These are phyloP conservation scores for Astreopora myriophthalma DNA, from an alignment of 64 coral and sea anemone species.

Conservation along the genomic window DNA sequence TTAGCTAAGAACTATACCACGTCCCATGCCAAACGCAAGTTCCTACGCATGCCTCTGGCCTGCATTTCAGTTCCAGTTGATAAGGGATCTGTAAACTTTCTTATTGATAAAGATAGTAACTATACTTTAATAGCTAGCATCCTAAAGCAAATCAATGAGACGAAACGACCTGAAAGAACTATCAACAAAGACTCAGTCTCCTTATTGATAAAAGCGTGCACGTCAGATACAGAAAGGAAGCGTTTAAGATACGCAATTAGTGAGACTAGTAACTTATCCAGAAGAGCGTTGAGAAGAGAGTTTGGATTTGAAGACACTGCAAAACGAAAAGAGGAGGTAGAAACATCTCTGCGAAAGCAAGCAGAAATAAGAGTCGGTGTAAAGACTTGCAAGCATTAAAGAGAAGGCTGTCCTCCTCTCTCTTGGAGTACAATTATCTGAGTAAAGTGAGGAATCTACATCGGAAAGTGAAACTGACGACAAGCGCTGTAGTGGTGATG, in stretches of 20 bases:
- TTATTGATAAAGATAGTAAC: constrained; percentile 20
- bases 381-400: background rate
- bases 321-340: constrained; percentile 5
- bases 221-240: constrained; percentile 9
- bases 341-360: background rate
- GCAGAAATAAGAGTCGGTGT: constrained; percentile 15
- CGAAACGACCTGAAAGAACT: constrained; percentile 15
- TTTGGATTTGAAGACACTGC: constrained; percentile 21
- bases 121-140: constrained; percentile 15
- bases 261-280: constrained; percentile 22
- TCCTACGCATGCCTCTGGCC: constrained; percentile 3
- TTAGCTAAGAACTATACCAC: constrained; percentile 16
- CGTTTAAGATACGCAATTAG: constrained; percentile 16
- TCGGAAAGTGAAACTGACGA: background rate
- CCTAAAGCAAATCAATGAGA: constrained; percentile 16
- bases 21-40: constrained; percentile 15
- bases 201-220: background rate
- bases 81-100: constrained; percentile 18
- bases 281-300: constrained; percentile 1
- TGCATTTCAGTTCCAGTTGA: constrained; percentile 5
- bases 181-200: constrained; percentile 14
- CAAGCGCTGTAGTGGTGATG: background rate
- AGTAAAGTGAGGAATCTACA: constrained; percentile 15
- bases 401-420: constrained; percentile 20
- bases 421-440: constrained; percentile 21